Percentiles rank a stretch among this genome's conserved stretches.
Evolutionary conservation across 2,113 vertebrate species (phyloP).

Genomic region (Chloropsis hardwickii): DNA sequence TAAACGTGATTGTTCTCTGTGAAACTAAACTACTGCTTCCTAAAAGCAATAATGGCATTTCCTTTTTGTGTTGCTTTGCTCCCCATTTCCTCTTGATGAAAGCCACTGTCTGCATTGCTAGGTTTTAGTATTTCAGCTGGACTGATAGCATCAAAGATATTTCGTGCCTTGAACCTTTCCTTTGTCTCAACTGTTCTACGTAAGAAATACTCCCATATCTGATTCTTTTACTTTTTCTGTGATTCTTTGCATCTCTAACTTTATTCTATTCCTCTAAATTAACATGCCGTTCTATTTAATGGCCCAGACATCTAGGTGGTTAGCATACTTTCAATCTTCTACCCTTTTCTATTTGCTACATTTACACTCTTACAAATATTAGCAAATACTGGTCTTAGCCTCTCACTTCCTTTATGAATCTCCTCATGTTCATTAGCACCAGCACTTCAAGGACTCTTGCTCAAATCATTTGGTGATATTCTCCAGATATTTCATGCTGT

Average conservation of each 20-base stretch:
- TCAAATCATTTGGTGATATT: not conserved
- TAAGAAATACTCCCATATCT: not conserved
- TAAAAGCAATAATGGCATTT: not conserved
- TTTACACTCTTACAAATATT: not conserved
- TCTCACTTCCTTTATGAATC: not conserved
- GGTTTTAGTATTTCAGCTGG: conserved; percentile 39
- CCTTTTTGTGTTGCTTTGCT: not conserved
- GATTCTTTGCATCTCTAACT: not conserved
- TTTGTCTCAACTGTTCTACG: not conserved
- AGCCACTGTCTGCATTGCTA: not conserved
- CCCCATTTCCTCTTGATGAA: conserved; percentile 18
- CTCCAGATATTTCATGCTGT: not conserved
- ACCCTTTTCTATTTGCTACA: not conserved
- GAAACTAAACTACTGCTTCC: not conserved
- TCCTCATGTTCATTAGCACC: not conserved
- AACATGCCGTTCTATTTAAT: not conserved
- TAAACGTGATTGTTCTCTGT: not conserved
- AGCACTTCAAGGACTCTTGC: not conserved
- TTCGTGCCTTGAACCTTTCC: not conserved
- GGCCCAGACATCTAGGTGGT: not conserved
- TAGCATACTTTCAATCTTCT: not conserved
- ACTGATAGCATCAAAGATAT: conserved; percentile 66
- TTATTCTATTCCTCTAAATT: conserved; percentile 6
- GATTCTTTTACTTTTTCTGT: not conserved
- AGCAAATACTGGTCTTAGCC: not conserved